Evolutionary conservation across 2,888 invertebrate genomes (phyloP), one percentile per base, ranked within the genome.

Genomic region (Octonoba sinensis): DNA sequence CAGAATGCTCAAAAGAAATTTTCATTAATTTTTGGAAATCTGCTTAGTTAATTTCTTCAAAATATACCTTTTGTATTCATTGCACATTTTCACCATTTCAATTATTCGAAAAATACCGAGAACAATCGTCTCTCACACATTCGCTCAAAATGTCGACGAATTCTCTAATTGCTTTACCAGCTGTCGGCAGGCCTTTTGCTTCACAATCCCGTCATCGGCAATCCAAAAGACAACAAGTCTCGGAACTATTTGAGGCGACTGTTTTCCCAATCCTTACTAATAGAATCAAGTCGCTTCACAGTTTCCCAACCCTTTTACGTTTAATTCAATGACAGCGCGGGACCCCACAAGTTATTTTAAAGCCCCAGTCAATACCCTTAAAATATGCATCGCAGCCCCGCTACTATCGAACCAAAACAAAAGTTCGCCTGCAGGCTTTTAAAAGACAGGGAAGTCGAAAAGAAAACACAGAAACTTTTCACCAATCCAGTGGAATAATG

Each of bases 381-480:
- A 79, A 79, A 79, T 79, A 79, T 79, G 79, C 79, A 69, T 18
- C 51, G 66, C 60, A 15, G 36, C 60, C 44, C 64, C 18, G 46
- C n/a, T 47, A 18, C n/a, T 46, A 24, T 69, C 79, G 62, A 62
- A 79, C 44, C 73, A 79, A 79, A 79, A 79, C 73, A 79, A 79
- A 72, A 73, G 73, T 73, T 67, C n/a, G 73, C 67, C 79, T 60
- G 51, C 60, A 56, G 79, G 67, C 79, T 73, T 73, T 79, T 67
- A 72, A 73, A 79, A 75, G 49, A 44, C 27, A 44, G 18, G 59
- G 62, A 62, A 69, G 75, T 64, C 27, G 70, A 67, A 79, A 73
- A 79, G 73, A 79, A 79, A 73, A 79, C 69, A 73, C 57, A 57
- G 79, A 79, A 79, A 79, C 79, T 79, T 79, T 79, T 79, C 72